Evolutionary conservation across 2,888 invertebrate genomes (phyloP), one percentile per base, ranked within the genome.

Genomic region (Geophilus truncorum): DNA sequence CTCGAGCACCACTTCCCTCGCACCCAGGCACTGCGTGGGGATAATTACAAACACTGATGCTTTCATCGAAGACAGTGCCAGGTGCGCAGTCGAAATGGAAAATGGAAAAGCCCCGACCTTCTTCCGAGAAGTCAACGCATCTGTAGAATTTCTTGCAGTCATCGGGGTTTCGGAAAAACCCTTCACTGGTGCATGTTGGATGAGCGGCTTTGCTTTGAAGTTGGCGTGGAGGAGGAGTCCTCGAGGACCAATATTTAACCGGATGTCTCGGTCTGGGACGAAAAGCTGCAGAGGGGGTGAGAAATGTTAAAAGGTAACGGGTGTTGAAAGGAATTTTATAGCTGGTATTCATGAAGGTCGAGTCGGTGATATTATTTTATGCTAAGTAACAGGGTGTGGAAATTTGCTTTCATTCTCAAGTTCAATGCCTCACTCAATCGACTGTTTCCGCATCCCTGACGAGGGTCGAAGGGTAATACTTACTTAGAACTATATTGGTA

Each of bases 91-190:
- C 82, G 80, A 84, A 84, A 15, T 81, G 82, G 81, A 84, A 85
- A 10, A 57, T 25, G 6, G 28, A 12, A 77, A 78, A 82, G 15
- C n/a, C 23, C 15, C 32, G 28, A 6, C 80, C 62, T 4, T 76
- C 76, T 4, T 18, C 77, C 40, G 62, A 62, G 10, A 77, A 28
- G 25, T 80, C 77, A 15, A 82, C 79, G 78, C 84, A 84, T 28
- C 84, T 83, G 79, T 83, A 83, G 80, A 84, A 84, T 18, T 81
- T 81, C 70, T 79, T 40, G 87, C 88, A 32, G 85, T 87, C 30
- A 84, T 88, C 81, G 57, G 84, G 82, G 79, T 83, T 57, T 25
- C 83, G 70, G 81, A 87, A 80, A 83, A 83, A 84, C 9, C 84
- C 84, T 51, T 81, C 82, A 32, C 81, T 77, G 1, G 78, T 80